Base-by-base conservation (phyloP, 2,797 vertebrate species). In the Myripristis murdjan region DNA sequence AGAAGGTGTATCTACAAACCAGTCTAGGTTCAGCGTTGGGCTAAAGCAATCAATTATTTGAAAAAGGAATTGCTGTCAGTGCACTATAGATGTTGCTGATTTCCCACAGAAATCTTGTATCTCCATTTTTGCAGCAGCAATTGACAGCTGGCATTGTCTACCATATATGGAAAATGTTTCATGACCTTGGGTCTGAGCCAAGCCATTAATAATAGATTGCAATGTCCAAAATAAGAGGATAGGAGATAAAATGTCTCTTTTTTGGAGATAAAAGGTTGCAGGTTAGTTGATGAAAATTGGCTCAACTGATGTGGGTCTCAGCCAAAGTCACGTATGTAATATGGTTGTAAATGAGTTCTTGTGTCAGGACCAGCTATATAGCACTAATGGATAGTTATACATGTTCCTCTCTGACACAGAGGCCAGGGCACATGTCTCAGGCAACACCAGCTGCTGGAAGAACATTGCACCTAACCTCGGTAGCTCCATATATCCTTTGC, bases 151-250 rank as follows among this genome's bases (percentile, higher is more conserved):
- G 83, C 86, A 86, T 79, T 67, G 55, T 72, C 83, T 35, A 65
- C 74, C 83, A 79, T 79, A 84, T 87, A 84, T 89, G 90, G 89
- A 91, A 91, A 91, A 88, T 86, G 78, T 82, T 84, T 85, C 81
- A 80, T 61, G 77, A 82, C 73, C 73, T 78, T 86, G 87, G 85
- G 71, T 53, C 35, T 0, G 24, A 65, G 88, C 76, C 89, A 88
- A 87, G 84, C 72, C 77, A 75, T 82, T 80, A 76, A 83, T 80
- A 83, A 77, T 65, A 73, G 83, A 77, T 83, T 77, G 77, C 79
- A 82, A 47, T 73, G 68, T 77, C 68, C 70, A 58, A 84, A 43
- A 64, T 74, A 64, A 57, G 61, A 83, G 63, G 78, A 69, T 67
- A 48, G 71, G 66, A 68, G 52, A 79, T 73, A 64, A 75, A n/a